Evolutionary conservation across 2,113 vertebrate genomes (phyloP).

Genomic region (Catharus fuscescens): DNA sequence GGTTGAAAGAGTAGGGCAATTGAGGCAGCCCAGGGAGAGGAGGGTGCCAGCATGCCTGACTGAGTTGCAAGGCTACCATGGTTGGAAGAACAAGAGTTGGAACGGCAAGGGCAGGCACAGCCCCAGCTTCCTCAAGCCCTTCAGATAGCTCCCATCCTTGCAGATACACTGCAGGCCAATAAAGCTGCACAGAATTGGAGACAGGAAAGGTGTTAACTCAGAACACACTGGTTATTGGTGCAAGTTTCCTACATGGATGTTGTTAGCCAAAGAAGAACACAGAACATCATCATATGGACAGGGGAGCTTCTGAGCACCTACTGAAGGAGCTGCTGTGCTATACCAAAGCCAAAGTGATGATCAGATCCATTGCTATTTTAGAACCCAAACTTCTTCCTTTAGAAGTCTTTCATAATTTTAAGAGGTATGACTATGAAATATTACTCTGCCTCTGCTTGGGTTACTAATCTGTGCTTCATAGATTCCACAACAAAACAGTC

Average conservation of each 20-base stretch:
- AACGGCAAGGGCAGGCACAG: neutral
- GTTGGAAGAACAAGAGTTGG: neutral
- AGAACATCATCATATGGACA: accelerated
- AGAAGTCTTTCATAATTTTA: neutral
- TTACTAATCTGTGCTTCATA: neutral
- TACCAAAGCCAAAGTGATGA: neutral
- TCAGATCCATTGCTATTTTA: neutral
- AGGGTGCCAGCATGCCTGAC: neutral
- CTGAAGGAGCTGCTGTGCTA: neutral
- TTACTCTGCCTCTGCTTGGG: neutral
- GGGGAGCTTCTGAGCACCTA: accelerated
- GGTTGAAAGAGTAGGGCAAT: neutral
- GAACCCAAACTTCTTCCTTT: neutral
- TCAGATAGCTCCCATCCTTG: neutral
- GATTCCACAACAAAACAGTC: neutral
- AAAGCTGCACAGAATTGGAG: accelerated
- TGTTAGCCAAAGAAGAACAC: neutral
- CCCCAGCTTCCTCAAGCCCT: neutral
- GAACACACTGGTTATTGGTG: neutral
- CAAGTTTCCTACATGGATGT: neutral
- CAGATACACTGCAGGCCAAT: neutral
- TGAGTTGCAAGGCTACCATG: neutral
- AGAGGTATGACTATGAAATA: conserved; percentile 22
- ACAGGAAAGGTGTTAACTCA: neutral
- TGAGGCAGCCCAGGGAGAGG: neutral